Conservation (phyloP, 2,888 invertebrate genomes). For the Limenitis arthemis region DNA sequence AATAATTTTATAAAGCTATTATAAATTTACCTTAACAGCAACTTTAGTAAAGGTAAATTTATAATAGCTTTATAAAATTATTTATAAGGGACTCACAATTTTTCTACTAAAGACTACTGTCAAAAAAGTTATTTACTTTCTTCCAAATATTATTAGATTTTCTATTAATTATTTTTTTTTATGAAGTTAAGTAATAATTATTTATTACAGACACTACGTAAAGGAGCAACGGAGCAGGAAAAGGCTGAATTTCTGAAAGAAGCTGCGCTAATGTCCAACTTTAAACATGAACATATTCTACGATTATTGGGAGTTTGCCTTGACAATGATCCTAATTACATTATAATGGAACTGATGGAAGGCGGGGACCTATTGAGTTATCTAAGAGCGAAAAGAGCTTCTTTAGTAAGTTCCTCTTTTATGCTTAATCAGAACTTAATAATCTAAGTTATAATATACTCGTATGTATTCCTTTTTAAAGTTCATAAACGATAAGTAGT, state of each 20-base stretch:
- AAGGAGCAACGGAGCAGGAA: constrained; percentile 92
- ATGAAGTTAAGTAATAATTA: neutral
- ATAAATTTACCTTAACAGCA: no score
- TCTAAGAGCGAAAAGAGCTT: constrained; percentile 84
- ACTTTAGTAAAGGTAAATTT: no score
- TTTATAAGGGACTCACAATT: no score
- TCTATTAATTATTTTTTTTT: neutral
- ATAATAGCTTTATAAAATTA: no score
- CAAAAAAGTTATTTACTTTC: no score
- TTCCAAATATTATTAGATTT: no score
- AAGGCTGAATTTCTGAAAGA: constrained; percentile 96
- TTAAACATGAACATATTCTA: constrained; percentile 96
- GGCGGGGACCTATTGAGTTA: constrained; percentile 96
- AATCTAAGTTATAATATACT: no score
- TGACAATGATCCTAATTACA: constrained; percentile 92
- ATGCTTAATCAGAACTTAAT: neutral
- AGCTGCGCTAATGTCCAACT: constrained; percentile 97
- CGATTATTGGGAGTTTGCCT: constrained; percentile 94
- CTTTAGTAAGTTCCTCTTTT: constrained; percentile 62
- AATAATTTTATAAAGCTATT: no score
- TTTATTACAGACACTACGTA: constrained; percentile 81
- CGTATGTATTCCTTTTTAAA: no score
- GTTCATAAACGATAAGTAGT: no score
- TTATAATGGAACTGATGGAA: constrained; percentile 98
- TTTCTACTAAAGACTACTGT: no score